Evolutionary conservation across 64 coral and sea anemone species (phyloP).

Genomic region (Stylophora pistillata): DNA sequence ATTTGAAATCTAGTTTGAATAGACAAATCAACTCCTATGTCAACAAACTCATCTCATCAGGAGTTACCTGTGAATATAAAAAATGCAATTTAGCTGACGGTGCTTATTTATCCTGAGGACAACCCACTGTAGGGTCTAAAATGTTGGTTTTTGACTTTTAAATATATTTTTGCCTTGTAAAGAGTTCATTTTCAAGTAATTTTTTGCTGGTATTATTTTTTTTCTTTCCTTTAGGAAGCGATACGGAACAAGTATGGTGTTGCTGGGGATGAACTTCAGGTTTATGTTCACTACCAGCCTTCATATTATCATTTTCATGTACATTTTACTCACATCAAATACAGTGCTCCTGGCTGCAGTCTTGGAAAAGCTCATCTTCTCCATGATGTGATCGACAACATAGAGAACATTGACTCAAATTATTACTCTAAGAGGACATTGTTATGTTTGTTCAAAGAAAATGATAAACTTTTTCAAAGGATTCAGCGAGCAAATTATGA

Average conservation of each 20-base stretch:
- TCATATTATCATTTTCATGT: constrained; percentile 97
- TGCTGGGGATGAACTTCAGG: constrained; percentile 62
- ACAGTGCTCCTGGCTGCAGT: constrained; percentile 75
- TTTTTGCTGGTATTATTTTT: neutral
- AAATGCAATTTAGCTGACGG: no score
- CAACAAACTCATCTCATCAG: no score
- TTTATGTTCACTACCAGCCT: constrained; percentile 96
- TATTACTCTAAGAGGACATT: constrained; percentile 93
- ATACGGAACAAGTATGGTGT: constrained; percentile 76
- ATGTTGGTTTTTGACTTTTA: no score
- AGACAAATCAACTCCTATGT: neutral
- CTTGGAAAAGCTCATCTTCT: constrained; percentile 90
- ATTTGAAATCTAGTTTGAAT: constrained; percentile 3
- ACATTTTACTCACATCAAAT: constrained; percentile 91
- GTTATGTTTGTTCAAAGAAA: constrained; percentile 66
- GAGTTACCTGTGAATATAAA: no score
- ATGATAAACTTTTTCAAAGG: constrained; percentile 71
- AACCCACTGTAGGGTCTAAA: no score
- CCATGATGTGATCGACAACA: constrained; percentile 94
- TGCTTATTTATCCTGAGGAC: no score
- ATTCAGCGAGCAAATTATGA: neutral
- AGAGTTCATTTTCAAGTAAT: no score
- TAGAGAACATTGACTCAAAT: constrained; percentile 77
- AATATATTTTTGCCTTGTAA: no score
- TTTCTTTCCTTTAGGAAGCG: constrained; percentile 61